Evolutionary conservation across 2,888 invertebrate genomes (phyloP).

Genomic region (Sabatieria punctata): DNA sequence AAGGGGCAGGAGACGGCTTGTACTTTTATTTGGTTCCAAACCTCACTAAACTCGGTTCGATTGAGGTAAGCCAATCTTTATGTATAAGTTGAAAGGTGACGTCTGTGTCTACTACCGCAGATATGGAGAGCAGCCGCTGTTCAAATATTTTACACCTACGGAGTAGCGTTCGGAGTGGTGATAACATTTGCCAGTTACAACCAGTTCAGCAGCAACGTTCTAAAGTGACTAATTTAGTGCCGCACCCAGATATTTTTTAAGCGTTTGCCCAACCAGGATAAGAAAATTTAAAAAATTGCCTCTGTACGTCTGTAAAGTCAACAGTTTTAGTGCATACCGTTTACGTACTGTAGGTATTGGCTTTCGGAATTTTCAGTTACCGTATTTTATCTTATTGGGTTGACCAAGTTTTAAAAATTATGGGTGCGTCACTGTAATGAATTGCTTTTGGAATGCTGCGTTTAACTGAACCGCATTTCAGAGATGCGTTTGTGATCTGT

Average conservation of each 20-base stretch:
- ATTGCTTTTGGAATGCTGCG: neutral
- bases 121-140: slow-evolving; percentile 35
- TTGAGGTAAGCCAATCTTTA: slow-evolving; percentile 8
- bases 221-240: neutral
- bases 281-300: too few species aligned
- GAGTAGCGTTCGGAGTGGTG: slow-evolving; percentile 32
- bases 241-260: too few species aligned
- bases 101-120: slow-evolving; percentile 15
- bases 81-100: neutral
- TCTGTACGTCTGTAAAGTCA: too few species aligned
- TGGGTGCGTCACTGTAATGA: too few species aligned
- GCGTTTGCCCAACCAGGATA: too few species aligned
- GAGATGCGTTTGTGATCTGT: neutral
- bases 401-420: too few species aligned
- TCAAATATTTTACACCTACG: slow-evolving; percentile 36
- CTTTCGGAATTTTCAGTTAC: too few species aligned
- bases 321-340: too few species aligned
- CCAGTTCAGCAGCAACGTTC: slow-evolving; percentile 13
- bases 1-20: slow-evolving; percentile 22
- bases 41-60: slow-evolving; percentile 17
- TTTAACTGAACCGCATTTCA: neutral
- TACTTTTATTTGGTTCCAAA: slow-evolving; percentile 19
- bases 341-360: too few species aligned
- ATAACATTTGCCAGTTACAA: slow-evolving; percentile 31
- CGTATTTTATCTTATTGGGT: too few species aligned